Percentiles rank a stretch among this genome's conserved stretches.
These are phyloP conservation scores for Sturmia bella DNA, from an alignment of 2,888 invertebrate species.

Conservation along the genomic window DNA sequence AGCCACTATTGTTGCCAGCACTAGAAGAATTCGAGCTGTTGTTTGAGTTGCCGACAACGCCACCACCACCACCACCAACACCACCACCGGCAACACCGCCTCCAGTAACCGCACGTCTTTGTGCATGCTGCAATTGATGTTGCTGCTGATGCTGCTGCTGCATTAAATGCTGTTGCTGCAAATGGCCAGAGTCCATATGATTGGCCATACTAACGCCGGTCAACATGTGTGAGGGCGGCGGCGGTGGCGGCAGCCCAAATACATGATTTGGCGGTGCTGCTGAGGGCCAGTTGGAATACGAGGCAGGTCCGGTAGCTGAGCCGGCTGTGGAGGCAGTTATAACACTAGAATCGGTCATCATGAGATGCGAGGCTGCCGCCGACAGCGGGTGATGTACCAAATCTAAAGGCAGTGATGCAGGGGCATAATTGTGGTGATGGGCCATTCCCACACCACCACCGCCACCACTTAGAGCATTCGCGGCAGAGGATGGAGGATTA, in stretches of 20 bases:
- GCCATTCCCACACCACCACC: constrained; percentile 19
- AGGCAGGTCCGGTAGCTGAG: constrained; percentile 72
- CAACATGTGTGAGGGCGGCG: constrained; percentile 59
- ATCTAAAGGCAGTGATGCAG: constrained; percentile 80
- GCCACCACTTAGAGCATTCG: constrained; percentile 25
- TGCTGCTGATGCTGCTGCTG: constrained; percentile 71
- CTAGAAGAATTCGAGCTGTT: constrained; percentile 65
- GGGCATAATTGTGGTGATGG: constrained; percentile 79
- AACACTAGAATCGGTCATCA: constrained; percentile 81
- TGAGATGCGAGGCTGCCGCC: constrained; percentile 79
- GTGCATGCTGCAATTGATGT: constrained; percentile 65
- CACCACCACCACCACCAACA: constrained; percentile 29
- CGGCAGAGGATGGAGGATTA: constrained; percentile 55
- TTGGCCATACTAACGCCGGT: constrained; percentile 56
- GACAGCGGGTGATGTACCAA: constrained; percentile 78
- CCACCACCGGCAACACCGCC: constrained; percentile 2
- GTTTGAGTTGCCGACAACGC: constrained; percentile 44
- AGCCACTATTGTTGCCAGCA: constrained; percentile 67
- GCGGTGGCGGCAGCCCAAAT: constrained; percentile 72
- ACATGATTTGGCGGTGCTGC: constrained; percentile 64
- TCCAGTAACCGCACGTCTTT: constrained; percentile 46
- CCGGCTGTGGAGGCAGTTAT: constrained; percentile 79
- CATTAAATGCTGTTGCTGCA: constrained; percentile 65
- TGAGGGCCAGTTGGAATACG: constrained; percentile 72
- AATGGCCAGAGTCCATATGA: constrained; percentile 50